These are phyloP conservation scores for Tetramorium bicarinatum DNA, from an alignment of 2,888 invertebrate species.

Conservation along the genomic window DNA sequence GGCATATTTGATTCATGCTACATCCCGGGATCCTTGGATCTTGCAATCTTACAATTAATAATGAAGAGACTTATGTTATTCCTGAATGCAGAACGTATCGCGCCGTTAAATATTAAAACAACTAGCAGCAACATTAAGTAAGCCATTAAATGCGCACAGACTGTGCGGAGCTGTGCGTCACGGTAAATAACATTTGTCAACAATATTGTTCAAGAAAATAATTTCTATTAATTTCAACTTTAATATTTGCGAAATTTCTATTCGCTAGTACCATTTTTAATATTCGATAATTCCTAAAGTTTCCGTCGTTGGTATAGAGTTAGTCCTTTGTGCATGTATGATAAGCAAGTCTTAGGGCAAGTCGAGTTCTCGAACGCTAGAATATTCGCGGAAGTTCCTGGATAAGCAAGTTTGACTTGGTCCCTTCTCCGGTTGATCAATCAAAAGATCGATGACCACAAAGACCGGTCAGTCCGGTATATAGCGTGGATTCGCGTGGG, in stretches of 20 bases:
- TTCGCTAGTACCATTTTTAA: background rate
- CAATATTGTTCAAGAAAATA: background rate
- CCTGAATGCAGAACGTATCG: background rate
- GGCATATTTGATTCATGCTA: conserved; percentile 33
- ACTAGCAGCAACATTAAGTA: background rate
- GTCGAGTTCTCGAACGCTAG: background rate
- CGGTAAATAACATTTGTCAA: background rate
- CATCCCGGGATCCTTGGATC: background rate
- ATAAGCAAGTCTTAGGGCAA: background rate
- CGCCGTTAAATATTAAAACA: conserved; percentile 13
- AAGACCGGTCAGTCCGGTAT: background rate
- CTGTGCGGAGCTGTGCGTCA: background rate
- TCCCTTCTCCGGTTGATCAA: conserved; percentile 12
- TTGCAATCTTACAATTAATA: conserved; percentile 29
- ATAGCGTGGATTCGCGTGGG: background rate
- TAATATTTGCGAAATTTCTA: background rate
- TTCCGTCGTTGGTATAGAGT: background rate
- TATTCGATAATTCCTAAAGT: background rate
- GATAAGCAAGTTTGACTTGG: background rate
- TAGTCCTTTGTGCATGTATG: background rate
- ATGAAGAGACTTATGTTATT: background rate
- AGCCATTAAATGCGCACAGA: background rate
- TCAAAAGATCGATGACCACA: conserved; percentile 21
- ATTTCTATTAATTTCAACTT: background rate
- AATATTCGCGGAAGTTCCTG: conserved; percentile 2